Evolutionary conservation across 1,140 invertebrate genomes (phyloP).

Genomic region (Periplaneta americana): DNA sequence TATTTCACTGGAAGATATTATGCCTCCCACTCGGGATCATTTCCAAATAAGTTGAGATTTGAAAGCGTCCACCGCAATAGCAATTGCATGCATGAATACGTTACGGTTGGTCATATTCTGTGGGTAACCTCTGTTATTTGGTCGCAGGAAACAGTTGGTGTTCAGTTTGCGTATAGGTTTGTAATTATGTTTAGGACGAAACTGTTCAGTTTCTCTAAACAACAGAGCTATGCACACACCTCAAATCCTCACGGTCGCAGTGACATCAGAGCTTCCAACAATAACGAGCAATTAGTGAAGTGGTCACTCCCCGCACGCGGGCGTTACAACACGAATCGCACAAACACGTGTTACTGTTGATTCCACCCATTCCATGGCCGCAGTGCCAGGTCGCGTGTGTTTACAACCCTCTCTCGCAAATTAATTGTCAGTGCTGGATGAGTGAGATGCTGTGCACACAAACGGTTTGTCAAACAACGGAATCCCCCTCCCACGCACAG

Average conservation of each 20-base stretch:
- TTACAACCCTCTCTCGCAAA: neutral
- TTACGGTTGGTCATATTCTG: too few relatives aligned
- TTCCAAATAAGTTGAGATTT: too few relatives aligned
- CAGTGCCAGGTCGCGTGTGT: neutral
- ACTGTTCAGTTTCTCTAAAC: neutral
- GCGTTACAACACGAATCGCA: neutral
- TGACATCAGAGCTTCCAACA: neutral
- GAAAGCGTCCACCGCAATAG: too few relatives aligned
- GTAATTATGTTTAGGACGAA: neutral
- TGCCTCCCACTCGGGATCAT: too few relatives aligned
- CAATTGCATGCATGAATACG: too few relatives aligned
- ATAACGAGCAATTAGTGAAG: neutral
- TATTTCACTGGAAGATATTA: too few relatives aligned
- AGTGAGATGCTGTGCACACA: neutral
- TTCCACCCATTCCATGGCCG: neutral
- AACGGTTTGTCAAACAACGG: neutral
- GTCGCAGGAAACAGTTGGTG: neutral
- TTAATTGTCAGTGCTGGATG: neutral
- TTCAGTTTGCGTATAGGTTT: neutral
- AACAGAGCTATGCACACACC: neutral
- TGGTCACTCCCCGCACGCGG: neutral
- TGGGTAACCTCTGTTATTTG: neutral
- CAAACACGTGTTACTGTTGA: neutral
- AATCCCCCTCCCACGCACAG: neutral
- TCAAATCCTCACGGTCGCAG: neutral